A percentile compares a stretch with the other conserved stretches of the same genome.
Evolutionary conservation across 2,888 invertebrate genomes (phyloP).

Genomic region (Athrips mouffetella): DNA sequence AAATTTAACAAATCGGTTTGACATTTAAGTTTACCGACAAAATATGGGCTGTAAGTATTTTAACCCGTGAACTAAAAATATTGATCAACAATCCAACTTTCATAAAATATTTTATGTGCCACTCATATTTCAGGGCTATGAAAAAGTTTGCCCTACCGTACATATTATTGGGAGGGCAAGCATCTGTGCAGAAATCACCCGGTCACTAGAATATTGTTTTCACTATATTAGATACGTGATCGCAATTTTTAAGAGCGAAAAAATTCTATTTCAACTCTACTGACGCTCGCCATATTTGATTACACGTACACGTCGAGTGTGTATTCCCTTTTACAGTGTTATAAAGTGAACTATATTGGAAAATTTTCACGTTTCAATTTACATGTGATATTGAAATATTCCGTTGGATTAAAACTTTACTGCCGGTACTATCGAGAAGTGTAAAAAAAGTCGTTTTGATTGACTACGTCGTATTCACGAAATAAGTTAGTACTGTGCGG

Average conservation of each 20-base stretch:
- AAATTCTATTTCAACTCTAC: constrained; percentile 71
- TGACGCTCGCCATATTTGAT: constrained; percentile 71
- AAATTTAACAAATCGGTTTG: neutral
- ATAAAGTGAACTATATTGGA: constrained; percentile 68
- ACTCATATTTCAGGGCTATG: constrained; percentile 63
- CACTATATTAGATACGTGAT: constrained; percentile 80
- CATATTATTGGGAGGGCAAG: constrained; percentile 67
- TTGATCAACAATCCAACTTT: too few relatives aligned
- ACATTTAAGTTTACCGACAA: too few relatives aligned
- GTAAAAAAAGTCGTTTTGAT: too few relatives aligned
- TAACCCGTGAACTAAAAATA: too few relatives aligned
- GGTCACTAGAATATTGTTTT: constrained; percentile 80
- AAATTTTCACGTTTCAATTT: constrained; percentile 60
- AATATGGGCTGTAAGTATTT: too few relatives aligned
- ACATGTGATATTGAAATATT: constrained; percentile 66
- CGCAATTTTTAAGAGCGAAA: constrained; percentile 78
- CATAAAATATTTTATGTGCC: constrained; percentile 43
- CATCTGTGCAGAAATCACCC: constrained; percentile 76
- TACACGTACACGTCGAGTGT: constrained; percentile 56
- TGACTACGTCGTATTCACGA: too few relatives aligned
- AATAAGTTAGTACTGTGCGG: too few relatives aligned
- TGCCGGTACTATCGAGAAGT: constrained; percentile 18
- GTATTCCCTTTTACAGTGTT: constrained; percentile 64
- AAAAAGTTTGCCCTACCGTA: constrained; percentile 58
- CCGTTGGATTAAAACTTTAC: constrained; percentile 53